phyloP scores from a whole-genome alignment of 2,888 invertebrate genomes.

The Prionchulus punctatus region DNA sequence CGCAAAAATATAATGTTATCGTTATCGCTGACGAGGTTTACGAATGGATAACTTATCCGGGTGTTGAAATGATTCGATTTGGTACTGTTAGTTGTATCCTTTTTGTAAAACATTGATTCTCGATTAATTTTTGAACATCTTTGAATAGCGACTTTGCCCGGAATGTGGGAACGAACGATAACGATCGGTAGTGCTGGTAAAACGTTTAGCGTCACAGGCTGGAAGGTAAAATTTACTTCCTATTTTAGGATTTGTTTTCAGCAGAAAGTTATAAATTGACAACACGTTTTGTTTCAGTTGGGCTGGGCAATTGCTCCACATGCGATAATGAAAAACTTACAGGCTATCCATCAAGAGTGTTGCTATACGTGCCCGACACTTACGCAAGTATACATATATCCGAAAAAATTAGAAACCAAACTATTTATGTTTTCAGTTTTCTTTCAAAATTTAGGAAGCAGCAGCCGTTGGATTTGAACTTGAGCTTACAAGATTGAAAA shows the following conservation, averaged over 20 bases:
- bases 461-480: slow-evolving; percentile 71
- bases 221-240: slow-evolving; percentile 43
- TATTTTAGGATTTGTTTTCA: not conserved
- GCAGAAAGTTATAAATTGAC: not conserved
- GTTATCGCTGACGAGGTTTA: slow-evolving; percentile 94
- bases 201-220: slow-evolving; percentile 91
- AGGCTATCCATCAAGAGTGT: slow-evolving; percentile 77
- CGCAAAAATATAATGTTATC: slow-evolving; percentile 75
- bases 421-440: not conserved
- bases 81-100: slow-evolving; percentile 38
- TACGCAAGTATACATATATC: slow-evolving; percentile 47
- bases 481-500: slow-evolving; percentile 53
- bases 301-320: slow-evolving; percentile 91
- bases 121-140: not conserved
- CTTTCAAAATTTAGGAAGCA: slow-evolving; percentile 53
- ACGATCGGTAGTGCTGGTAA: slow-evolving; percentile 95
- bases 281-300: slow-evolving; percentile 35
- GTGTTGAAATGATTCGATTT: slow-evolving; percentile 65
- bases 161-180: slow-evolving; percentile 92
- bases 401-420: not conserved
- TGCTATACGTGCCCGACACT: slow-evolving; percentile 80
- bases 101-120: not conserved
- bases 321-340: slow-evolving; percentile 57
- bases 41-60: slow-evolving; percentile 80
- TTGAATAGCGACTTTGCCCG: slow-evolving; percentile 59